Base-by-base conservation (phyloP, 2,888 invertebrate genomes). In the Thymelicus acteon region DNA sequence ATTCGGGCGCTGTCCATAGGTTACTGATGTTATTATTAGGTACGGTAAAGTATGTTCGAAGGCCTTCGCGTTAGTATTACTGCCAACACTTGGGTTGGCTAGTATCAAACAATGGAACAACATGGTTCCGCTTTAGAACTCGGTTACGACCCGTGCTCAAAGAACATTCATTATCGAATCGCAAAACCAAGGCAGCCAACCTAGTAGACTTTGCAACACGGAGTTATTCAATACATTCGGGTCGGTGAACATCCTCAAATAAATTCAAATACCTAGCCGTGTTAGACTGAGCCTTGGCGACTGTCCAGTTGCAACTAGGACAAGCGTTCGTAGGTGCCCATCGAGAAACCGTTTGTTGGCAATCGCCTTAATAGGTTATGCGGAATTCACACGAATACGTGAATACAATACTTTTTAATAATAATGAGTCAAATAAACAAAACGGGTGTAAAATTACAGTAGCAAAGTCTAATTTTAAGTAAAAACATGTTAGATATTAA, bases 311-410 rank as follows among this genome's bases (percentile, higher is more conserved):
- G 75, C 78, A 92, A 87, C 84, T 90, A 83, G 92, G 89, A 84
- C 91, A 88, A 80, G 78, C 82, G 79, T 79, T 81, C 81, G 85
- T 88, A 85, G 86, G 85, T 88, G 84, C 86, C 86, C 83, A 84
- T 82, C 83, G 81, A 77, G 80, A 80, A 80, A 91, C 89, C 89
- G 89, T 91, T 86, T 88, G 86, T 88, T 92, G 90, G 92, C 92
- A 90, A 85, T 82, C 84, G 77, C 89, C 86, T 83, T 87, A 88
- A 88, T 85, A 86, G 86, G 83, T 81, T 85, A 82, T 87, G 82
- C 82, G 81, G 84, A 84, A 86, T 88, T 86, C 82, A 77, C 78
- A 76, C 74, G 73, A 75, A 72, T 74, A 61, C 65, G 52, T 60
- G 70, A 40, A 44, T 48, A 39, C 58, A 49, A 60, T 60, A 66